Base-by-base conservation (phyloP, 92 coral and sea anemone genomes). In the Ricordea florida region DNA sequence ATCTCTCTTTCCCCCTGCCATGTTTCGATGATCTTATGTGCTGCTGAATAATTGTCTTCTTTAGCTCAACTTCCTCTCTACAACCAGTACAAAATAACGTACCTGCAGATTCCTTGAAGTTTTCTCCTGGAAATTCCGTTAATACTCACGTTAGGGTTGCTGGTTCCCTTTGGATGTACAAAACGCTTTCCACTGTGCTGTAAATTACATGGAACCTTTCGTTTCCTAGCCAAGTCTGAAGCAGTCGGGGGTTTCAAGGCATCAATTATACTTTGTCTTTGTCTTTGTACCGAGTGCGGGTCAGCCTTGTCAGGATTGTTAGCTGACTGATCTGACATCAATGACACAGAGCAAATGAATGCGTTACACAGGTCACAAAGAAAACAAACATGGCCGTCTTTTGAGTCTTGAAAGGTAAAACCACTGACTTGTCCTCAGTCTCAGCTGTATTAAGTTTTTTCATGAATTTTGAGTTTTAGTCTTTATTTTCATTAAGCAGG, bases 151-250 rank as follows among this genome's bases (percentile, higher is more conserved):
- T 68, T 61, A 60, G 71, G 62, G 46, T 74, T 46, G 80, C 80
- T 73, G 31, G 70, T 73, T 41, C 42, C 57, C 59, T 74, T 74
- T 30, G 81, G 62, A 44, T 60, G 81, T 38, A 30, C 36, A 60
- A 31, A 33, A 24, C 81, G 47, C 71, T 74, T 74, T 46, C 81
- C 81, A 32, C 47, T 11, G 70, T 58, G 80, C 70, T 38, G 61
- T 59, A 74, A 59, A 56, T 74, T 74, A 42, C 81, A 61, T 13
- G 72, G 74, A 76, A 63, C 73, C 74, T 76, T 63, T 63, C 82
- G 74, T 76, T 76, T 76, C 61, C 82, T 63, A 63, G 82, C 82
- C 74, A 76, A 63, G 50, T 76, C 74, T 63, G 82, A 76, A 42
- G 82, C 57, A 38, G 74, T 62, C 14, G 82, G 74, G 14, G 66